These are phyloP conservation scores for Palythoa grandis DNA, from an alignment of 92 coral and sea anemone species.

Conservation along the genomic window DNA sequence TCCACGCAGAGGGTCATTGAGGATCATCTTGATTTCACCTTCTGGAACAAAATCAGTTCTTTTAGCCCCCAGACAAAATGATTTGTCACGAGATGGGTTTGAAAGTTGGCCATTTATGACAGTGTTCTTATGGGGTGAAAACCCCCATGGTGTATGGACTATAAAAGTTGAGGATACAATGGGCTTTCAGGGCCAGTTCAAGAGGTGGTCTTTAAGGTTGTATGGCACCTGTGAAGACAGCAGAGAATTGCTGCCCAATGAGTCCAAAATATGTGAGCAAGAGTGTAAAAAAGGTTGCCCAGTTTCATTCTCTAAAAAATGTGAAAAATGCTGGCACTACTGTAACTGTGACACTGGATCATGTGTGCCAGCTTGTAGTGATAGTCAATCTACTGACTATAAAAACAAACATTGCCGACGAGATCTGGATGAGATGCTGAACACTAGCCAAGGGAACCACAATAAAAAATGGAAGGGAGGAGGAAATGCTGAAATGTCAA, in stretches of 20 bases:
- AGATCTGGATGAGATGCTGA: constrained; percentile 22
- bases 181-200: constrained; percentile 66
- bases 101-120: constrained; percentile 98
- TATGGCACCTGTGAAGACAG: constrained; percentile 84
- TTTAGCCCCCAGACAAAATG: constrained; percentile 75
- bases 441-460: constrained; percentile 21
- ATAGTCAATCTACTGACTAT: constrained; percentile 64
- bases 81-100: constrained; percentile 80
- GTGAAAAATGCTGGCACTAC: constrained; percentile 72
- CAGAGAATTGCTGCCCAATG: constrained; percentile 58
- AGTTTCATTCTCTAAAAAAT: constrained; percentile 61
- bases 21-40: constrained; percentile 86
- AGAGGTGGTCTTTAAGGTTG: constrained; percentile 83
- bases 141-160: constrained; percentile 92
- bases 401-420: constrained; percentile 61
- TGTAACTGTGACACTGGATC: constrained; percentile 91
- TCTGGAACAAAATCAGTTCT: constrained; percentile 86
- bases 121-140: constrained; percentile 96
- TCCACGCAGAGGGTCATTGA: constrained; percentile 80
- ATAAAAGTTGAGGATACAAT: constrained; percentile 72
- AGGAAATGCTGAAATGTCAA: constrained; percentile 55
- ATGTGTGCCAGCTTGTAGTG: constrained; percentile 76
- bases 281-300: constrained; percentile 82
- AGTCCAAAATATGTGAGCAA: constrained; percentile 55
- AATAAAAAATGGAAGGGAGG: constrained; percentile 33